Conservation (phyloP, 2,797 vertebrate species). For the Pantherophis vulpinus region DNA sequence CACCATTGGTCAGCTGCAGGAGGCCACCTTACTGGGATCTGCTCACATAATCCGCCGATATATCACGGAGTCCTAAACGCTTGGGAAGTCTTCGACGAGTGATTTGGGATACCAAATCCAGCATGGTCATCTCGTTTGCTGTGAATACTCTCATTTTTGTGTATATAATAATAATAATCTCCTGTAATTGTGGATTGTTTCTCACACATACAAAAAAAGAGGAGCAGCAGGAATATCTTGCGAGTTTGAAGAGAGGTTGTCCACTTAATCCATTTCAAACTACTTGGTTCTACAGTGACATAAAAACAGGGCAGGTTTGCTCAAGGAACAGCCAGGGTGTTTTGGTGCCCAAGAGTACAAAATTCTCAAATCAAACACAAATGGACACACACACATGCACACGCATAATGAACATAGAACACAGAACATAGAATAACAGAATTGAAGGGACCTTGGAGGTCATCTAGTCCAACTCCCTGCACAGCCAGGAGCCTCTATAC, state of each 20-base stretch:
- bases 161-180: not conserved
- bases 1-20: too few species aligned
- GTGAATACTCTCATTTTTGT: too few species aligned
- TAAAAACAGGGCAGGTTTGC: conserved; percentile 23
- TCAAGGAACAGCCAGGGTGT: not conserved
- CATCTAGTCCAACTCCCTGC: not conserved
- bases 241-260: conserved; percentile 42
- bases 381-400: not conserved
- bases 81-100: too few species aligned
- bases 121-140: too few species aligned
- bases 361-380: not conserved
- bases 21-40: too few species aligned
- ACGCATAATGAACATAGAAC: not conserved
- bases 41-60: too few species aligned
- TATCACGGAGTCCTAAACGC: too few species aligned
- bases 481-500: not conserved
- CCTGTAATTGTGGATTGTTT: conserved; percentile 9
- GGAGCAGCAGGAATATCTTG: conserved; percentile 18
- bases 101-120: too few species aligned
- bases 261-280: conserved; percentile 27
- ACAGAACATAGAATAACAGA: not conserved
- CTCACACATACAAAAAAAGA: conserved; percentile 14
- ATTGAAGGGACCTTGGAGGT: not conserved
- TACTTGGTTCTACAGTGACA: not conserved
- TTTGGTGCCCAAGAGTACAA: not conserved